Percentiles rank a stretch among this genome's conserved stretches.
These are phyloP conservation scores for Ornithoptera priamus DNA, from an alignment of 2,888 invertebrate genomes.

Conservation along the genomic window DNA sequence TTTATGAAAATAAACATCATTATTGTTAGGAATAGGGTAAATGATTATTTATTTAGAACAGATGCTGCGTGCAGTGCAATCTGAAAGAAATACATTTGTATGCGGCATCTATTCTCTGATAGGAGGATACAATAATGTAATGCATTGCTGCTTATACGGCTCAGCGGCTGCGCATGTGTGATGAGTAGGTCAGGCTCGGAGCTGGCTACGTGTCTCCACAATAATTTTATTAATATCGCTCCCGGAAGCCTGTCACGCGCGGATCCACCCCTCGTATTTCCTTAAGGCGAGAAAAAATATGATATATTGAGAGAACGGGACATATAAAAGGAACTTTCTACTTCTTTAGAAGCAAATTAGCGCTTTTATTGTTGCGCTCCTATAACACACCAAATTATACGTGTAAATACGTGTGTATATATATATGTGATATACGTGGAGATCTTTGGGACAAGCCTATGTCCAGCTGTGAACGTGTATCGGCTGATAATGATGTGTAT, in stretches of 20 bases:
- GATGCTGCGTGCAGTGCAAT: neutral
- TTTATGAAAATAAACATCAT: too few relatives aligned
- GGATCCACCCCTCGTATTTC: slow-evolving; percentile 73
- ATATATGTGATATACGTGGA: neutral
- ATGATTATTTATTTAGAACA: too few relatives aligned
- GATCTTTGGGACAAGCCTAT: too few relatives aligned
- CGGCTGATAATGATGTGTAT: too few relatives aligned
- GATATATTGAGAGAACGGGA: slow-evolving; percentile 77
- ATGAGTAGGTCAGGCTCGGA: slow-evolving; percentile 58
- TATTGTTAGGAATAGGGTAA: too few relatives aligned
- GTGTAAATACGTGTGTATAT: neutral
- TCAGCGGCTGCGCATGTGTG: slow-evolving; percentile 33
- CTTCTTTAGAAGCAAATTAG: slow-evolving; percentile 62
- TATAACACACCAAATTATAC: neutral
- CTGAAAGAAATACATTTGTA: slow-evolving; percentile 18
- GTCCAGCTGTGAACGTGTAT: too few relatives aligned
- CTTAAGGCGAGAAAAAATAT: slow-evolving; percentile 67
- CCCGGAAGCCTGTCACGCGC: slow-evolving; percentile 76
- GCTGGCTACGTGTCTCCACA: slow-evolving; percentile 69
- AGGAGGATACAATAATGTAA: slow-evolving; percentile 38
- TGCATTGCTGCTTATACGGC: slow-evolving; percentile 37
- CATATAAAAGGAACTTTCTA: slow-evolving; percentile 69
- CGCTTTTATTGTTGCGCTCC: slow-evolving; percentile 57
- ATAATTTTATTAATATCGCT: slow-evolving; percentile 80
- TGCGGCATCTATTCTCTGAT: slow-evolving; percentile 10